phyloP scores from a whole-genome alignment of 2,797 vertebrate genomes.

The Epinephelus awoara region DNA sequence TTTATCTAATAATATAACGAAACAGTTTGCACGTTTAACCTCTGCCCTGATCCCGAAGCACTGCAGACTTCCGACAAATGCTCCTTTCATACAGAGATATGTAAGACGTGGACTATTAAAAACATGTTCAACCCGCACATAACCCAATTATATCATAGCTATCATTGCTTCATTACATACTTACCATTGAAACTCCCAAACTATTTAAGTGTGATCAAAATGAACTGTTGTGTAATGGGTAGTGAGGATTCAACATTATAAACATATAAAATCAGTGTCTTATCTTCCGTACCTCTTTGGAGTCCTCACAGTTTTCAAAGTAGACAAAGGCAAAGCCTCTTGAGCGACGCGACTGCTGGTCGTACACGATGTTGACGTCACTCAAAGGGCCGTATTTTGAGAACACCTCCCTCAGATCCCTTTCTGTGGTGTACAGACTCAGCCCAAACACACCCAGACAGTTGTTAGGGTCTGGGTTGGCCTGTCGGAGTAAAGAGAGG shows the following conservation, averaged over 20 bases:
- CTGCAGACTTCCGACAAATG: neutral
- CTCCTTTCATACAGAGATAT: neutral
- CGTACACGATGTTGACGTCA: slow-evolving; percentile 95
- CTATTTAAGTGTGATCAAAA: neutral
- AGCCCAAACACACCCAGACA: slow-evolving; percentile 97
- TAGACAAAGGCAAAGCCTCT: slow-evolving; percentile 98
- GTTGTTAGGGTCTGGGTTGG: slow-evolving; percentile 95
- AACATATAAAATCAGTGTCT: neutral
- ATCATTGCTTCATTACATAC: neutral
- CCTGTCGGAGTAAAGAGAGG: slow-evolving; percentile 76
- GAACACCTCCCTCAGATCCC: slow-evolving; percentile 96
- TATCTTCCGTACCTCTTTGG: slow-evolving; percentile 89
- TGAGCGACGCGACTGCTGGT: slow-evolving; percentile 96
- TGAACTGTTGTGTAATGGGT: neutral
- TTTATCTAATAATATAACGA: neutral
- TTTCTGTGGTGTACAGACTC: slow-evolving; percentile 96
- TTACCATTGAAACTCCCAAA: neutral
- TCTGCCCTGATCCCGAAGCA: neutral
- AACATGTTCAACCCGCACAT: neutral
- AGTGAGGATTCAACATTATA: neutral
- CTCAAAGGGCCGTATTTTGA: slow-evolving; percentile 95
- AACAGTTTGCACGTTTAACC: neutral
- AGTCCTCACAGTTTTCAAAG: slow-evolving; percentile 95
- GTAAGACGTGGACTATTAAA: neutral
- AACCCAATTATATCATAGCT: neutral